A percentile compares a stretch with the other conserved stretches of the same genome.
Conservation (phyloP, 2,888 invertebrate genomes). For the Drosophila macrospina region DNA sequence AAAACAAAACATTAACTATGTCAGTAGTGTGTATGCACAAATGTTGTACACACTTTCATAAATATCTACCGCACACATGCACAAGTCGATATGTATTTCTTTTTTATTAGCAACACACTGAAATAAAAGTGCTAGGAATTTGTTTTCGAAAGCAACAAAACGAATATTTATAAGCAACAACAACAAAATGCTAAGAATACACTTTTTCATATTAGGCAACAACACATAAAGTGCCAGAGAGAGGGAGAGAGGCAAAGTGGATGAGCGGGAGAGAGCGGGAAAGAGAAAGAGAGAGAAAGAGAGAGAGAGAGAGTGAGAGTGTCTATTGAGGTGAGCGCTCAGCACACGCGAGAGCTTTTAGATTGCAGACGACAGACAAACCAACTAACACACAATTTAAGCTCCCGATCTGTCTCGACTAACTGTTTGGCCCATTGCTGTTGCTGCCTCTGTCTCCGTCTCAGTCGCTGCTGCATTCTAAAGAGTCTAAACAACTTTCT, state of each 20-base stretch:
- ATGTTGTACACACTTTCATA: conserved; percentile 47
- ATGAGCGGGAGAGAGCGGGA: neutral
- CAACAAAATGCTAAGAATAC: conserved; percentile 56
- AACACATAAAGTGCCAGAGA: conserved; percentile 3
- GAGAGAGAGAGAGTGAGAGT: conserved; percentile 31
- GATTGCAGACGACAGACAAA: conserved; percentile 21
- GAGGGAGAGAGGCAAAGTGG: neutral
- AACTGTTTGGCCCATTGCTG: conserved; percentile 40
- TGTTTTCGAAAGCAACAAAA: conserved; percentile 50
- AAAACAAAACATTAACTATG: conserved; percentile 60
- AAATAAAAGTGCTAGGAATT: conserved; percentile 63
- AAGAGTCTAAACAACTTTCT: conserved; percentile 59
- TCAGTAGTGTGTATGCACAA: conserved; percentile 79
- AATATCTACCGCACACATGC: conserved; percentile 30
- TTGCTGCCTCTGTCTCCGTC: neutral
- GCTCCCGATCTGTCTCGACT: conserved; percentile 39
- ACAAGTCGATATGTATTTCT: conserved; percentile 12
- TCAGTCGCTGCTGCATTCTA: conserved; percentile 50
- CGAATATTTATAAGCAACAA: conserved; percentile 36
- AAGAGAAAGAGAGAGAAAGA: neutral
- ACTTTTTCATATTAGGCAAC: conserved; percentile 63
- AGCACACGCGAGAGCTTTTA: conserved; percentile 34
- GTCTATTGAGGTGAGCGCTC: conserved; percentile 14
- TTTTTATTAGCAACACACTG: conserved; percentile 44
- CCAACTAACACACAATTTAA: conserved; percentile 60